Conservation (phyloP, 1,140 invertebrate genomes). For the Mamestra configurata region DNA sequence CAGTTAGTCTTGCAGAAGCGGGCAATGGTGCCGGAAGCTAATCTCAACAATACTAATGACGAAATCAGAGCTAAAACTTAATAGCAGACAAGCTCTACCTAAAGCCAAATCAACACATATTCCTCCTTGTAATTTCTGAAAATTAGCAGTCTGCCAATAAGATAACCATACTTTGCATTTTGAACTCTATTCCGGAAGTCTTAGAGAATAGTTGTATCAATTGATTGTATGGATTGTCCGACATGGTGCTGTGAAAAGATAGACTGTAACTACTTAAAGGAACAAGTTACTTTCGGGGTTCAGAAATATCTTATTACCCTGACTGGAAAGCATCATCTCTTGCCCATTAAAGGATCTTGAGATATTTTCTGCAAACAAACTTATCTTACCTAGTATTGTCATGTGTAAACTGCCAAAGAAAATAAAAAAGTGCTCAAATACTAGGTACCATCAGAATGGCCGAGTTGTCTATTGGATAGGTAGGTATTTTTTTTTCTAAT, state of each 20-base stretch:
- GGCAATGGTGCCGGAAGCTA: not conserved
- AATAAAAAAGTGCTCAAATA: no score
- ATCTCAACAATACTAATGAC: no score
- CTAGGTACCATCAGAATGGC: no score
- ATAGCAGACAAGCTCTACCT: not conserved
- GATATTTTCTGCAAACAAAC: no score
- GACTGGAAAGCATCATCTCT: no score
- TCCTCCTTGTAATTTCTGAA: not conserved
- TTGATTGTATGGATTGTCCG: not conserved
- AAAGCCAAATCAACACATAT: not conserved
- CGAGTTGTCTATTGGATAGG: no score
- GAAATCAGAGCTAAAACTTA: no score
- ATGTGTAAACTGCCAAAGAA: constrained; percentile 8
- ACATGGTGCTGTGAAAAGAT: not conserved
- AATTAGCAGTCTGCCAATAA: not conserved
- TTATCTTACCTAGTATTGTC: not conserved
- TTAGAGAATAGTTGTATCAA: constrained; percentile 5
- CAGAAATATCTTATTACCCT: not conserved
- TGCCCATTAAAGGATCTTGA: no score
- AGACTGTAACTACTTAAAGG: no score
- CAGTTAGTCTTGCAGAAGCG: not conserved
- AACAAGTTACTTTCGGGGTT: not conserved
- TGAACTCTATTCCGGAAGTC: constrained; percentile 17
- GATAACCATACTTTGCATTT: not conserved
- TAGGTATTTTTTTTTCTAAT: no score